These are phyloP conservation scores for Rhinoderma darwinii DNA, from an alignment of 2,113 vertebrate species.

Conservation along the genomic window DNA sequence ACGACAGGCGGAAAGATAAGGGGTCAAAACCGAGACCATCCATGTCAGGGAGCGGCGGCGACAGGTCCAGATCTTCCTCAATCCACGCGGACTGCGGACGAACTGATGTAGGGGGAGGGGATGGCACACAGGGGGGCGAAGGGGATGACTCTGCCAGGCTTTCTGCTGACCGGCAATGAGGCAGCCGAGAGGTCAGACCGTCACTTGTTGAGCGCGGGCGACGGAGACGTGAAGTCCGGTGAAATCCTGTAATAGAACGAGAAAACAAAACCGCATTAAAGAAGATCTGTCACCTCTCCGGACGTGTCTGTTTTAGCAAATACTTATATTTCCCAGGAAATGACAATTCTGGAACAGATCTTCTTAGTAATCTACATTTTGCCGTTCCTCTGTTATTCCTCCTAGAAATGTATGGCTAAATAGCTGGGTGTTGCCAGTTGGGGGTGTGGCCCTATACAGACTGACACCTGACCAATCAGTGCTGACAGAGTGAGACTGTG, in stretches of 20 bases:
- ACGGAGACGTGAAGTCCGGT: slow-evolving; percentile 70
- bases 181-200: slow-evolving; percentile 64
- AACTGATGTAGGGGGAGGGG: slow-evolving; percentile 63
- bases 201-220: slow-evolving; percentile 80
- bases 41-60: slow-evolving; percentile 76
- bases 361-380: too few species aligned
- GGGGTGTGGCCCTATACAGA: too few species aligned
- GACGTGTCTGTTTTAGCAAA: too few species aligned
- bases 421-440: too few species aligned
- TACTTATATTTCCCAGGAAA: too few species aligned
- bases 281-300: too few species aligned
- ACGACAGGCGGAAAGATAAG: slow-evolving; percentile 67
- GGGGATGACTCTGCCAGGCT: slow-evolving; percentile 60
- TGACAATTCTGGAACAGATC: too few species aligned
- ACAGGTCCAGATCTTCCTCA: slow-evolving; percentile 77
- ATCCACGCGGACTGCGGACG: slow-evolving; percentile 76
- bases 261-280: too few species aligned
- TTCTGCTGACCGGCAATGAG: slow-evolving; percentile 65
- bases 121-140: slow-evolving; percentile 65
- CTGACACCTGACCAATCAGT: too few species aligned
- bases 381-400: too few species aligned
- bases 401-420: too few species aligned
- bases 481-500: too few species aligned
- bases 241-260: slow-evolving; percentile 61
- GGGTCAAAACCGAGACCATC: slow-evolving; percentile 73